Evolutionary conservation across 2,113 vertebrate species (phyloP).

Genomic region (Pica pica): DNA sequence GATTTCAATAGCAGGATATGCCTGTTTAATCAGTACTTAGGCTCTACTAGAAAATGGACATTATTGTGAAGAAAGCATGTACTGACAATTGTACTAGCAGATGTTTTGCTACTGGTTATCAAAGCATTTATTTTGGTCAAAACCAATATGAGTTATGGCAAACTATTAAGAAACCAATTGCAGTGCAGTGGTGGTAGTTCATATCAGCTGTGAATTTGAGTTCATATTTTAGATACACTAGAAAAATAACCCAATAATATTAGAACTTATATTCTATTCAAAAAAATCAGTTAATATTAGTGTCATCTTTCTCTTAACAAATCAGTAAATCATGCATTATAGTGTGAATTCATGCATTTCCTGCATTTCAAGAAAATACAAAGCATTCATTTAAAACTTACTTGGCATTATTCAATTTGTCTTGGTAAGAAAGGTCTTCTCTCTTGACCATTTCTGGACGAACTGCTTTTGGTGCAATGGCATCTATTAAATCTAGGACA

Average conservation of each 20-base stretch:
- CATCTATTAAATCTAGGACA: conserved; percentile 93
- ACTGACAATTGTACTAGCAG: not conserved
- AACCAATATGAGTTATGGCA: not conserved
- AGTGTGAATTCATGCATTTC: not conserved
- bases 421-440: conserved; percentile 69
- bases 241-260: not conserved
- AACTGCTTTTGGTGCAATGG: conserved; percentile 85
- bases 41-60: not conserved
- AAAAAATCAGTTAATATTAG: not conserved
- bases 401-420: conserved; percentile 86
- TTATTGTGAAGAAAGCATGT: not conserved
- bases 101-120: not conserved
- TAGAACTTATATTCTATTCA: not conserved
- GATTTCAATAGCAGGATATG: not conserved
- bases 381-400: conserved; percentile 66
- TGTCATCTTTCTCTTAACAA: not conserved
- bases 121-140: not conserved
- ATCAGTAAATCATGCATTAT: not conserved
- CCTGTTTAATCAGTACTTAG: not conserved
- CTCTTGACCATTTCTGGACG: conserved; percentile 88
- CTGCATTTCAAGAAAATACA: not conserved
- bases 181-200: not conserved
- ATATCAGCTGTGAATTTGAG: not conserved
- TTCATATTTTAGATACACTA: not conserved
- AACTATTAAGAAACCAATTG: not conserved